phyloP scores from a whole-genome alignment of 2,113 vertebrate species.

The Leiothrix lutea region DNA sequence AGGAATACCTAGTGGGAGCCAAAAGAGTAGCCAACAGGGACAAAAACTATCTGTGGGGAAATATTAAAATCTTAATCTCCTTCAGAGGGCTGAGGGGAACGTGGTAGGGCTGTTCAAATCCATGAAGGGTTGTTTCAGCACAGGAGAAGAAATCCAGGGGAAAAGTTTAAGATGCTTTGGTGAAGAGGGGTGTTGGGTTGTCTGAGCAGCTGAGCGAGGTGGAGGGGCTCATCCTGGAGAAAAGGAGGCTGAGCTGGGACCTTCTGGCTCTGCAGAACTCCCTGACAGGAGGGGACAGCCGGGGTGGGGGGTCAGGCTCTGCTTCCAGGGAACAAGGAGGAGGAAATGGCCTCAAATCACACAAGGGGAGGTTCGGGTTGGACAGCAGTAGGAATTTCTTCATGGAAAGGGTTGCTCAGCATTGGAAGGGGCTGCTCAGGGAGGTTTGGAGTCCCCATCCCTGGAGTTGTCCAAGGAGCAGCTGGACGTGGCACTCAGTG shows the following conservation, averaged over 20 bases:
- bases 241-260: background rate
- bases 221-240: background rate
- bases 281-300: background rate
- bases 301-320: background rate
- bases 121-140: background rate
- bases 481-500: background rate
- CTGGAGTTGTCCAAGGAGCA: background rate
- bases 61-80: background rate
- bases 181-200: background rate
- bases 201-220: background rate
- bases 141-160: background rate
- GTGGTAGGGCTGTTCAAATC: background rate
- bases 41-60: background rate
- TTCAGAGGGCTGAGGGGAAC: background rate
- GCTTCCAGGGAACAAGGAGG: background rate
- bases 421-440: background rate
- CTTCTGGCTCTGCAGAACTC: background rate
- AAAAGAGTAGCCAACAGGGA: background rate
- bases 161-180: background rate
- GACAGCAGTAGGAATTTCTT: background rate
- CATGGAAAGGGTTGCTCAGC: background rate
- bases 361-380: background rate
- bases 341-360: fast-evolving
- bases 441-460: background rate
- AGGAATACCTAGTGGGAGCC: background rate